Evolutionary conservation across 1,140 invertebrate genomes (phyloP).

Genomic region (Euura lappo): DNA sequence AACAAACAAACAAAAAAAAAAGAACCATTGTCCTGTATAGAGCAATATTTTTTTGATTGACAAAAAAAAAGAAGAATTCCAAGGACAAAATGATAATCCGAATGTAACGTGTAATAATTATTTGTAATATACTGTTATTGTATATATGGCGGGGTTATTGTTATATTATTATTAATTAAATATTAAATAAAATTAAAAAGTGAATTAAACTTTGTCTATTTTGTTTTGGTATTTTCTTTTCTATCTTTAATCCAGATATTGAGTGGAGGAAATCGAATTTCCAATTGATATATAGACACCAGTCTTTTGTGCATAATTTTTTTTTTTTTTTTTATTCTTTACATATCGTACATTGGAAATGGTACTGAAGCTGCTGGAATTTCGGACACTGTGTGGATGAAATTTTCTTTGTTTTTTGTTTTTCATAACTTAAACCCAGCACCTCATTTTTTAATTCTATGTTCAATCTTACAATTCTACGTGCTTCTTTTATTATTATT

Average conservation of each 20-base stretch:
- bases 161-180: conserved; percentile 53
- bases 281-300: not conserved
- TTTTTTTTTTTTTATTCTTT: conserved; percentile 39
- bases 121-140: conserved; percentile 55
- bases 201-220: not conserved
- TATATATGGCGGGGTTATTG: conserved; percentile 56
- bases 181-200: conserved; percentile 21
- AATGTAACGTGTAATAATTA: conserved; percentile 32
- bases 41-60: conserved; percentile 37
- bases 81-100: conserved; percentile 16
- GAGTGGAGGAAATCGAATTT: conserved; percentile 5
- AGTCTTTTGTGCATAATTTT: conserved; percentile 44
- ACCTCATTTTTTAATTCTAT: conserved; percentile 35
- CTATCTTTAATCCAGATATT: not conserved
- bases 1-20: no score
- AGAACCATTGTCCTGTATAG: conserved; percentile 17
- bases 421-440: conserved; percentile 34
- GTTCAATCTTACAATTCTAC: conserved; percentile 17
- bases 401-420: conserved; percentile 15
- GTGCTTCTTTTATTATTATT: not conserved
- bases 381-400: conserved; percentile 38
- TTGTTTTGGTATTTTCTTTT: not conserved
- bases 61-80: conserved; percentile 9
- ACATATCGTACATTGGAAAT: conserved; percentile 62
- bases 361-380: conserved; percentile 54